These are phyloP conservation scores for Trigoniulus corallinus DNA, from an alignment of 1,140 invertebrate species.

Conservation along the genomic window DNA sequence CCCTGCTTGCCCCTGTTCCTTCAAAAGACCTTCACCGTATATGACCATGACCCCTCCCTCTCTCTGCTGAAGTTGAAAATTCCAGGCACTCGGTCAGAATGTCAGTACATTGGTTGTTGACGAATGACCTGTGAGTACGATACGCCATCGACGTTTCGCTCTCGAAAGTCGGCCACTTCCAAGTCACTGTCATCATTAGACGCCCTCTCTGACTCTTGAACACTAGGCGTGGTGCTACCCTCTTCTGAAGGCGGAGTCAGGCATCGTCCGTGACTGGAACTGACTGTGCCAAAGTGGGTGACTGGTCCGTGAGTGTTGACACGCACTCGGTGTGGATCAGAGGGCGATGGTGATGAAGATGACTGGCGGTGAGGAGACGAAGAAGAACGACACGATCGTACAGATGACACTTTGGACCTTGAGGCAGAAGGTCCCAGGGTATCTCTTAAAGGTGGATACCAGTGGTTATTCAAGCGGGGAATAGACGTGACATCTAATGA, in stretches of 20 bases:
- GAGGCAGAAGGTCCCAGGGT: not conserved
- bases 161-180: not conserved
- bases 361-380: no score
- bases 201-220: not conserved
- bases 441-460: not conserved
- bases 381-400: not conserved
- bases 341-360: not conserved
- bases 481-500: not conserved
- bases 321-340: not conserved
- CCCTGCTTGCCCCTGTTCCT: no score
- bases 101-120: conserved; percentile 11
- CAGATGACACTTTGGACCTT: not conserved
- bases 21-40: no score
- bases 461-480: not conserved
- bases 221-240: not conserved
- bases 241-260: not conserved
- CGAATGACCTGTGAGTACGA: conserved; percentile 7
- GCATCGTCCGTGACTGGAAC: not conserved
- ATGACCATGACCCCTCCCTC: no score
- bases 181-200: not conserved
- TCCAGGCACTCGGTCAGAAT: not conserved
- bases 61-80: not conserved
- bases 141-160: not conserved
- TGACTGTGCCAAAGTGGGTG: not conserved
- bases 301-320: not conserved